Conservation (phyloP, 2,888 invertebrate species). For the Pelosia muscerda region DNA sequence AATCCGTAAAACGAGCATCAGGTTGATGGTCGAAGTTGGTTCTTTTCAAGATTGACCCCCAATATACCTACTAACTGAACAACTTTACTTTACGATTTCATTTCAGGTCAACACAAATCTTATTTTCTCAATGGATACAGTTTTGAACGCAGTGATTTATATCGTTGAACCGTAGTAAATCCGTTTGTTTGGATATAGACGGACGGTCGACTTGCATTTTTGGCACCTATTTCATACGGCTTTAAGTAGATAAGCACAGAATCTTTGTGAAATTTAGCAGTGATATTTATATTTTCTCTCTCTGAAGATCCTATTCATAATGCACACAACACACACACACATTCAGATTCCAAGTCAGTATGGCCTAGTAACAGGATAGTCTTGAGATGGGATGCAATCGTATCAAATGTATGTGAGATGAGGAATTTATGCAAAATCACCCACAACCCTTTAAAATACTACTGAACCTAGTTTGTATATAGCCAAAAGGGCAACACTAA, state of each 20-base stretch:
- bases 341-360: background rate
- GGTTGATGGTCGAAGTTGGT: too few relatives aligned
- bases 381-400: too few relatives aligned
- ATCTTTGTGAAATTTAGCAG: background rate
- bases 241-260: background rate
- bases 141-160: slow-evolving; percentile 1
- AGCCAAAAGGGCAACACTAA: background rate
- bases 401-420: too few relatives aligned
- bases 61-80: background rate
- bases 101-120: background rate
- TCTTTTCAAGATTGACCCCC: too few relatives aligned
- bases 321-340: background rate
- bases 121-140: slow-evolving; percentile 1
- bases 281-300: background rate
- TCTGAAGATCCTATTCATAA: background rate
- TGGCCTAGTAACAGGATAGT: background rate
- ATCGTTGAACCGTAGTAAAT: background rate
- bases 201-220: background rate
- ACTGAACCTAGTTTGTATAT: background rate
- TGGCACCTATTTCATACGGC: background rate
- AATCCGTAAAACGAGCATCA: too few relatives aligned
- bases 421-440: background rate
- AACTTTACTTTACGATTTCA: background rate
- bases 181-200: background rate
- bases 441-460: background rate